Percentiles rank a stretch among this genome's conserved stretches.
Conservation (phyloP, 2,888 invertebrate species). For the Germaria angustata region DNA sequence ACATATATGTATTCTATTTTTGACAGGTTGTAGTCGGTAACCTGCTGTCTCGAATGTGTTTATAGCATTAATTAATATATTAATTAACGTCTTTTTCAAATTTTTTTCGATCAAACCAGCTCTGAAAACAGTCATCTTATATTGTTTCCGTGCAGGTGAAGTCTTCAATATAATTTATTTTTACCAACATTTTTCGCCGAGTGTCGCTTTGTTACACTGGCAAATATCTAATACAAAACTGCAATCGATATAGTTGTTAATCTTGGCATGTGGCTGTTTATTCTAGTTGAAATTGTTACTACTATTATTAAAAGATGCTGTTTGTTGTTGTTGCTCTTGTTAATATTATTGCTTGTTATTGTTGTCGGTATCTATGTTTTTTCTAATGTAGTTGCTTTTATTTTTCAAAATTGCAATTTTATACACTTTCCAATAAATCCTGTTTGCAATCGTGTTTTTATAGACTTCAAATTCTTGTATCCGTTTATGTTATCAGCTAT, state of each 20-base stretch:
- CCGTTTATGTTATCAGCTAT: background rate
- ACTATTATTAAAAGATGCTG: background rate
- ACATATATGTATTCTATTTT: too few species aligned
- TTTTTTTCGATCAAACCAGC: too few species aligned
- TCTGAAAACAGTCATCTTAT: too few species aligned
- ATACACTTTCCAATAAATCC: constrained; percentile 52
- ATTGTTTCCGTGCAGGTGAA: too few species aligned
- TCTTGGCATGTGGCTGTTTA: constrained; percentile 31
- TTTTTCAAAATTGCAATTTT: constrained; percentile 53
- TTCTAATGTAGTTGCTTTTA: background rate
- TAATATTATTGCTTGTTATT: constrained; percentile 44
- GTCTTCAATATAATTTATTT: too few species aligned
- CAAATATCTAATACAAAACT: constrained; percentile 5
- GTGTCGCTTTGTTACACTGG: background rate
- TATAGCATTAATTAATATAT: too few species aligned
- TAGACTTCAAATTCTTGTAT: background rate
- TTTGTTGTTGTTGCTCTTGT: constrained; percentile 10
- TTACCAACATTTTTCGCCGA: background rate
- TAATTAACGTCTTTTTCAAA: too few species aligned
- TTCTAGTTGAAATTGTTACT: constrained; percentile 38
- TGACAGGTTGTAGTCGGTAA: too few species aligned
- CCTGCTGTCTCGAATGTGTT: too few species aligned
- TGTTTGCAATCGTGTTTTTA: constrained; percentile 42
- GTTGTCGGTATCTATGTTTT: constrained; percentile 2
- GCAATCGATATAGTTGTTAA: constrained; percentile 56